These are phyloP conservation scores for Xenopus petersii DNA, from an alignment of 2,797 vertebrate species.

Conservation along the genomic window DNA sequence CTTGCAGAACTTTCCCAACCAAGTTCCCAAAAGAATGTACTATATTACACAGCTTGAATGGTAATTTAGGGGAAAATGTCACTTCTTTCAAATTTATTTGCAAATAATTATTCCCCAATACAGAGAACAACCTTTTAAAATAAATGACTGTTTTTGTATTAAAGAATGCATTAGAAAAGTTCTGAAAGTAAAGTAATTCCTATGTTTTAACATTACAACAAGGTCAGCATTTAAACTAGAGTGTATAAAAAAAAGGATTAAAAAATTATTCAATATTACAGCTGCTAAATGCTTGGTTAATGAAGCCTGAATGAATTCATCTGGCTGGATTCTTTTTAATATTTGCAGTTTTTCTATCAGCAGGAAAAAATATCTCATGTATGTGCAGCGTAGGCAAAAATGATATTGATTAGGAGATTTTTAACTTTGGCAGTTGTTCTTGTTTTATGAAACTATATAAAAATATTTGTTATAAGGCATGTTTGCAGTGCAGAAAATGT, in stretches of 20 bases:
- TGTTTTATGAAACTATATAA: not conserved
- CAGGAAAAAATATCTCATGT: not conserved
- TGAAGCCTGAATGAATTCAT: not conserved
- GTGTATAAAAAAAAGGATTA: not conserved
- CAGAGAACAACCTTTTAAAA: too few species aligned
- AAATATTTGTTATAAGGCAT: not conserved
- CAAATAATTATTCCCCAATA: too few species aligned
- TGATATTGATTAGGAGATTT: constrained; percentile 12
- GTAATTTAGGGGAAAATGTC: too few species aligned
- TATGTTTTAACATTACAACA: not conserved
- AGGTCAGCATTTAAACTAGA: not conserved
- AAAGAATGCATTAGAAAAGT: too few species aligned
- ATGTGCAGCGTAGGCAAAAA: not conserved
- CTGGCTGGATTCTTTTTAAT: constrained; percentile 1
- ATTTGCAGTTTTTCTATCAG: not conserved
- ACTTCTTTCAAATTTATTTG: too few species aligned
- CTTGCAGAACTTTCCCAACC: too few species aligned
- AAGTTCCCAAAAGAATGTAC: too few species aligned
- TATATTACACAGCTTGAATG: too few species aligned
- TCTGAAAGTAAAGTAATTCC: not conserved
- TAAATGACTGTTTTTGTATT: too few species aligned
- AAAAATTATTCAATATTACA: constrained; percentile 2
- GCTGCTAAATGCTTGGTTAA: not conserved
- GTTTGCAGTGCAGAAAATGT: not conserved
- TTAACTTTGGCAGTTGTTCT: constrained; percentile 7